A percentile compares a stretch with the other conserved stretches of the same genome.
Evolutionary conservation across 2,797 vertebrate genomes (phyloP).

Genomic region (Eulemur coronatus): DNA sequence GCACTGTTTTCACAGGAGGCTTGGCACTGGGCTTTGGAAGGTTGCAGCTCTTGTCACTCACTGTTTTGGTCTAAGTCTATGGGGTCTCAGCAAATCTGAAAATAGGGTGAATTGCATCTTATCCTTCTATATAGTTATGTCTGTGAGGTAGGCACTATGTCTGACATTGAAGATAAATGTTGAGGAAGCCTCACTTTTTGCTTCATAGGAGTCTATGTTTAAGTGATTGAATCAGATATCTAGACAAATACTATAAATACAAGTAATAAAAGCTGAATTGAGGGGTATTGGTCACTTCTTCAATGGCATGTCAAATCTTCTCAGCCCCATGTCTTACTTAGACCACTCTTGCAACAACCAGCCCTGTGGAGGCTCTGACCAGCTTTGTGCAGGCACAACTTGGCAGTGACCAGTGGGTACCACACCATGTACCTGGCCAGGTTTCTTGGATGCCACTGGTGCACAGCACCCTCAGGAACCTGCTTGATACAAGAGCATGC

Average conservation of each 20-base stretch:
- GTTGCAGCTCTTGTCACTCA: neutral
- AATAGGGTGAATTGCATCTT: neutral
- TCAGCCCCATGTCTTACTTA: neutral
- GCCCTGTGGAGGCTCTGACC: neutral
- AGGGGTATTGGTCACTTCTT: neutral
- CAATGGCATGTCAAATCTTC: neutral
- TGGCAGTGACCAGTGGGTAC: neutral
- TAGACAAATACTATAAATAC: neutral
- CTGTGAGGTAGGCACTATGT: neutral
- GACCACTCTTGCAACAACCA: neutral
- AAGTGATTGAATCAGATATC: neutral
- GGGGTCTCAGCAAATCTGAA: neutral
- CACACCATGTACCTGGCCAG: rapidly evolving
- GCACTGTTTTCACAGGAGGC: neutral
- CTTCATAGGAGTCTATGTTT: neutral
- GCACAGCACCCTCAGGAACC: neutral
- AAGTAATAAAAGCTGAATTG: neutral
- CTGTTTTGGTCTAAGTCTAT: neutral
- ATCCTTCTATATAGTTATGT: neutral
- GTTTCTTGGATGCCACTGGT: neutral
- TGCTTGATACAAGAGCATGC: neutral
- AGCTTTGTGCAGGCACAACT: neutral
- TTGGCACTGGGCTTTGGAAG: neutral
- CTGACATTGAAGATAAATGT: neutral
- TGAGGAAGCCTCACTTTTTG: neutral